A percentile compares a stretch with the other conserved stretches of the same genome.
phyloP scores from a whole-genome alignment of 64 coral and sea anemone genomes.

The Stylophora pistillata region DNA sequence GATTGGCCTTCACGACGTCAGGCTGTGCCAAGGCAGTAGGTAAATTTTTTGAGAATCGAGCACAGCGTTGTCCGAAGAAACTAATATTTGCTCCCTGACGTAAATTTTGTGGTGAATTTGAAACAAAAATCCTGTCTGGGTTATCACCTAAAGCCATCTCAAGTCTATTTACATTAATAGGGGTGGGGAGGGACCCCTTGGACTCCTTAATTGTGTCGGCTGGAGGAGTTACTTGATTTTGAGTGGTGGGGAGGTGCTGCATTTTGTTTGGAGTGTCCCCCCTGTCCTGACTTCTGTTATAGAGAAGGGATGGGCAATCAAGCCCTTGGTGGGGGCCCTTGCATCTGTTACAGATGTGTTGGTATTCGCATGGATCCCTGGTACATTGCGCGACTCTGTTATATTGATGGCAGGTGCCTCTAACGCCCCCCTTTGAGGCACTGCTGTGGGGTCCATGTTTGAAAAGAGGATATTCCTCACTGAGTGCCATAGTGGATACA shows the following conservation, averaged over 20 bases:
- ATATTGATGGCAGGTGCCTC: neutral
- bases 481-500: neutral
- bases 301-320: neutral
- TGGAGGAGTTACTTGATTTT: neutral
- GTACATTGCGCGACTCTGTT: neutral
- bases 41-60: neutral
- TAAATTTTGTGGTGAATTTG: neutral
- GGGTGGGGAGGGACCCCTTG: neutral
- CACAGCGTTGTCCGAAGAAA: neutral
- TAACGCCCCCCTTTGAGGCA: neutral
- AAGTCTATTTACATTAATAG: neutral
- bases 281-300: too few species aligned
- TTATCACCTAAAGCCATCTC: too few species aligned
- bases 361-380: neutral
- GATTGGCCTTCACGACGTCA: neutral
- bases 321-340: neutral
- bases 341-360: neutral
- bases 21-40: conserved; percentile 4
- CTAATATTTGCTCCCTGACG: neutral
- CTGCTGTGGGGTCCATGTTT: neutral
- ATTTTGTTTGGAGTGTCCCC: too few species aligned
- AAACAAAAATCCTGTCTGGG: neutral
- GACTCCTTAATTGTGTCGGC: neutral
- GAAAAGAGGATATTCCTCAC: neutral
- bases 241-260: too few species aligned